These are phyloP conservation scores for Hesperia comma DNA, from an alignment of 2,888 invertebrate species.

Conservation along the genomic window DNA sequence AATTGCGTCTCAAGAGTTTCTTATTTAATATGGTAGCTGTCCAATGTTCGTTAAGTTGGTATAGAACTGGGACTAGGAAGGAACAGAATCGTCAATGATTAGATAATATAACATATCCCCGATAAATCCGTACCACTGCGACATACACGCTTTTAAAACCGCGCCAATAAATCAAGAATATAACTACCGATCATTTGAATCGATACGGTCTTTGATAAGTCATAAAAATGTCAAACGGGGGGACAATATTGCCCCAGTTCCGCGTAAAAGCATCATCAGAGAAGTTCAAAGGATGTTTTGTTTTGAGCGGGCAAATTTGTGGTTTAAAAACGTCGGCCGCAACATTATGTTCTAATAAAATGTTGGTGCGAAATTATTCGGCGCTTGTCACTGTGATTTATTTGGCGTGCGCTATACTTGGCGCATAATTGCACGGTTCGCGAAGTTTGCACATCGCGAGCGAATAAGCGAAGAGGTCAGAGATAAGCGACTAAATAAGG, in stretches of 20 bases:
- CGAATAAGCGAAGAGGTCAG: background rate
- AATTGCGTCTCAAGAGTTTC: too few species aligned
- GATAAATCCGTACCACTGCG: background rate
- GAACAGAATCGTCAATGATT: too few species aligned
- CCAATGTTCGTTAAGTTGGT: too few species aligned
- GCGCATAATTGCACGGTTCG: conserved; percentile 23
- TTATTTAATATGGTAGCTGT: too few species aligned
- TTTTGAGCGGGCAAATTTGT: conserved; percentile 62
- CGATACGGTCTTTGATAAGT: conserved; percentile 32
- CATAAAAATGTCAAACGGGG: conserved; percentile 32
- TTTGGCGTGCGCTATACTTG: conserved; percentile 36
- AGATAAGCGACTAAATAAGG: too few species aligned
- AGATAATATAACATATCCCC: background rate
- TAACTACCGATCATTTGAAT: conserved; percentile 22
- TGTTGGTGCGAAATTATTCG: conserved; percentile 61
- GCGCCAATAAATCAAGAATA: background rate
- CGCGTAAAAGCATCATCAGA: conserved; percentile 45
- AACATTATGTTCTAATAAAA: conserved; percentile 72
- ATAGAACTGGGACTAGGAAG: too few species aligned
- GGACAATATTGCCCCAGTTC: conserved; percentile 42
- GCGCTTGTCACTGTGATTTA: conserved; percentile 66
- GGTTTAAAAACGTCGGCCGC: conserved; percentile 58
- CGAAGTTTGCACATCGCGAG: background rate
- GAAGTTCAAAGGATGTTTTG: conserved; percentile 64
- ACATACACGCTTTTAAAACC: background rate